Evolutionary conservation across 2,888 invertebrate genomes (phyloP).

Genomic region (Conistra vaccinii): DNA sequence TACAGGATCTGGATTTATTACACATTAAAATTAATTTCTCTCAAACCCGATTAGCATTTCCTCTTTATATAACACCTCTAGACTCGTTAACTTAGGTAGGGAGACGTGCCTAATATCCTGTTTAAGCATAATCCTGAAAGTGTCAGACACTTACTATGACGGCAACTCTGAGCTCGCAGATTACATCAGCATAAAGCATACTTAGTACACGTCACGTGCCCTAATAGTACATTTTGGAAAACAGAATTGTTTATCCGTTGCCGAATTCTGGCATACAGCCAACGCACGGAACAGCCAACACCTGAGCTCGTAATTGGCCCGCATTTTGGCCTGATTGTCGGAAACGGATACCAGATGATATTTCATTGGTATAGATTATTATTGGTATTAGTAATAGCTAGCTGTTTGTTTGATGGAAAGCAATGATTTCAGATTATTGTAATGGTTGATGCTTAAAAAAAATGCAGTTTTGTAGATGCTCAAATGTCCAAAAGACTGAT

Average conservation of each 20-base stretch:
- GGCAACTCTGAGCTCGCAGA: constrained; percentile 15
- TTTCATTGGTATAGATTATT: constrained; percentile 64
- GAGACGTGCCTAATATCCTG: neutral
- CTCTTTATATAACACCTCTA: neutral
- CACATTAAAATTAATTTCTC: neutral
- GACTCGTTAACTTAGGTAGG: neutral
- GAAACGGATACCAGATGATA: constrained; percentile 64
- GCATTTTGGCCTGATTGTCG: constrained; percentile 71
- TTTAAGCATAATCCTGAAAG: constrained; percentile 17
- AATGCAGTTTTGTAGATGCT: no score
- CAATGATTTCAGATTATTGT: neutral
- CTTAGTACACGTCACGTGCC: constrained; percentile 53
- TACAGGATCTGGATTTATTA: neutral
- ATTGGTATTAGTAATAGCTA: constrained; percentile 41
- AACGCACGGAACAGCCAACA: constrained; percentile 69
- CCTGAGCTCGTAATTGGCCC: constrained; percentile 76
- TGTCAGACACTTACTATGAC: neutral
- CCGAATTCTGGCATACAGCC: constrained; percentile 58
- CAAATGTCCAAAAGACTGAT: no score
- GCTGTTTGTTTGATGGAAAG: constrained; percentile 33
- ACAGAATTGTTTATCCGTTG: constrained; percentile 66
- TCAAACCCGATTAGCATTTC: neutral
- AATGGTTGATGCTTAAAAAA: neutral
- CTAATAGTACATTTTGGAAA: constrained; percentile 63
- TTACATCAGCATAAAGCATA: constrained; percentile 45